phyloP scores from a whole-genome alignment of 2,888 invertebrate species.

The Trichopria drosophilae region DNA sequence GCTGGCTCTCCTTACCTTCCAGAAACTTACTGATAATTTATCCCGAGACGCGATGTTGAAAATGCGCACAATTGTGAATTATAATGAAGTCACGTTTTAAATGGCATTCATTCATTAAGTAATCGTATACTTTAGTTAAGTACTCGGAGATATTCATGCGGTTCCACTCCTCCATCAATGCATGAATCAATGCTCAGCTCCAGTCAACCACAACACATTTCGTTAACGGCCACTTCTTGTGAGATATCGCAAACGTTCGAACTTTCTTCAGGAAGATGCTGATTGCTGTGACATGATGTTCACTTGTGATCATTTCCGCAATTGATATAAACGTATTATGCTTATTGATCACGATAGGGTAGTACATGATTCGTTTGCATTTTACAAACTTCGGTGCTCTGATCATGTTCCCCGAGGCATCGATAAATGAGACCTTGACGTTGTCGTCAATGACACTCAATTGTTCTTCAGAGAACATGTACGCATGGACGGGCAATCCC shows the following conservation, averaged over 20 bases:
- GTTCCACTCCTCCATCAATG: constrained; percentile 15
- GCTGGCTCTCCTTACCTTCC: too few species aligned
- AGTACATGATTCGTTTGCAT: constrained; percentile 27
- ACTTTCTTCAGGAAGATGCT: constrained; percentile 19
- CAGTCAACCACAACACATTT: constrained; percentile 24
- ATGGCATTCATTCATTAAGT: not conserved
- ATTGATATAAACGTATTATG: constrained; percentile 10
- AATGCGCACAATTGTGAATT: constrained; percentile 27
- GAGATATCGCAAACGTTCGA: constrained; percentile 10
- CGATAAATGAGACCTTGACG: too few species aligned
- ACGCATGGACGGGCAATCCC: too few species aligned
- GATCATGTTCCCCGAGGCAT: too few species aligned
- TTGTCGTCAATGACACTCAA: too few species aligned
- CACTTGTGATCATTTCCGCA: constrained; percentile 21
- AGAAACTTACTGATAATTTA: constrained; percentile 11
- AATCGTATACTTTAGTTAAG: constrained; percentile 16
- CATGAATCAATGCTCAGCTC: constrained; percentile 23
- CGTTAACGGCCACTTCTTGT: constrained; percentile 21
- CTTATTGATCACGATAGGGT: constrained; percentile 11
- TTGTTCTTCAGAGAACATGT: too few species aligned
- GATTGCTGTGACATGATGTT: constrained; percentile 24
- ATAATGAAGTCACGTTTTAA: constrained; percentile 9
- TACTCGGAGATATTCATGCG: constrained; percentile 16
- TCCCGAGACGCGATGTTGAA: constrained; percentile 22
- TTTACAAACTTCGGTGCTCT: constrained; percentile 16